phyloP scores from a whole-genome alignment of 92 coral and sea anemone species.

The Paragorgia papillata region DNA sequence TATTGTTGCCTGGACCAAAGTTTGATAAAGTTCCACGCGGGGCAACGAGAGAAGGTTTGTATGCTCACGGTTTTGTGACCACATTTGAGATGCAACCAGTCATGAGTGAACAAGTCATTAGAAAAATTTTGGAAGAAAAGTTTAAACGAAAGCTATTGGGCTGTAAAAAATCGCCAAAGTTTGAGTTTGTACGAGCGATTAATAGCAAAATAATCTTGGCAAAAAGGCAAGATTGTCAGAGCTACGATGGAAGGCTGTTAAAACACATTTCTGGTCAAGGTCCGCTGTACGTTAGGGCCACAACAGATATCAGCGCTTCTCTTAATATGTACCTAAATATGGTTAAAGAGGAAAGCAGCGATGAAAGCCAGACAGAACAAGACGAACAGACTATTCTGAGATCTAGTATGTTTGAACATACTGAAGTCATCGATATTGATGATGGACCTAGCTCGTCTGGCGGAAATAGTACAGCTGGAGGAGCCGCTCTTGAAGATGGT shows the following conservation, averaged over 20 bases:
- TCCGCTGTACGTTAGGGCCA: slow-evolving; percentile 22
- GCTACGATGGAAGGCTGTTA: slow-evolving; percentile 25
- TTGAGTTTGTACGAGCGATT: slow-evolving; percentile 33
- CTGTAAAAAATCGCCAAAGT: slow-evolving; percentile 10
- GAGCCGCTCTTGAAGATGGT: neutral
- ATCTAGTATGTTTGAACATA: neutral
- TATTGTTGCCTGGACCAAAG: slow-evolving; percentile 29
- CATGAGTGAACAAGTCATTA: slow-evolving; percentile 19
- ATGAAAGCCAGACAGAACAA: slow-evolving; percentile 8
- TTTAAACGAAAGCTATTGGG: slow-evolving; percentile 33
- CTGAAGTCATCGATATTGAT: slow-evolving; percentile 3
- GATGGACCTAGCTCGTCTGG: slow-evolving; percentile 1
- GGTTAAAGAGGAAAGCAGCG: neutral
- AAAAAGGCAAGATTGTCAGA: slow-evolving; percentile 17
- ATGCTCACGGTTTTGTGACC: slow-evolving; percentile 19
- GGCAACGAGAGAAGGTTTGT: slow-evolving; percentile 11
- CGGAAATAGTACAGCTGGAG: neutral
- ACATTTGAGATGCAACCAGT: slow-evolving; percentile 19
- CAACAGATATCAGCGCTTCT: slow-evolving; percentile 5
- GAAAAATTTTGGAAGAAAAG: slow-evolving; percentile 16
- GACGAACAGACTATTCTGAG: neutral
- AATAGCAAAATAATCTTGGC: slow-evolving; percentile 21
- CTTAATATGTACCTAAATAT: slow-evolving; percentile 8
- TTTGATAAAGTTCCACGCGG: slow-evolving; percentile 32
- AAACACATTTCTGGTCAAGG: slow-evolving; percentile 14